A percentile compares a stretch with the other conserved stretches of the same genome.
These are phyloP conservation scores for Philereme transversata DNA, from an alignment of 2,888 invertebrate genomes.

Conservation along the genomic window DNA sequence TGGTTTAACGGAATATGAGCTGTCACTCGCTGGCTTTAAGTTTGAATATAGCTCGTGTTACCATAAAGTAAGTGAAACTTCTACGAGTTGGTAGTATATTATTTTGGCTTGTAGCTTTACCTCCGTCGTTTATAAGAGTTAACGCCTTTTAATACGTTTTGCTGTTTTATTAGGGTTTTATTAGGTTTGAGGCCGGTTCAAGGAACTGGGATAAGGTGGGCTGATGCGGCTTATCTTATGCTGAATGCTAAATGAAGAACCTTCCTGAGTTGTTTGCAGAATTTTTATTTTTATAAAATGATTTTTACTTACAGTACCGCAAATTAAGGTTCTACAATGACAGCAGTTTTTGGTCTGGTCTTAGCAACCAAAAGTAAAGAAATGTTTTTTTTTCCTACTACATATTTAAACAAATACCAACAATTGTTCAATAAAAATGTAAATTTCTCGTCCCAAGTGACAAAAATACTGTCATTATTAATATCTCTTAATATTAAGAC, in stretches of 20 bases:
- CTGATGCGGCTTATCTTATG: background rate
- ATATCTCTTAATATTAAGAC: background rate
- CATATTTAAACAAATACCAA: too few species aligned
- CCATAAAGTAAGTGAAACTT: background rate
- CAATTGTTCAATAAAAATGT: too few species aligned
- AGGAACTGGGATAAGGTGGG: background rate
- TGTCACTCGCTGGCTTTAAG: too few species aligned
- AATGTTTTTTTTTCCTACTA: too few species aligned
- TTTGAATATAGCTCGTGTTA: too few species aligned
- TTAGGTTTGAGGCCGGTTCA: conserved; percentile 13
- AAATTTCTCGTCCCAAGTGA: too few species aligned
- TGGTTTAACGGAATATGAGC: too few species aligned
- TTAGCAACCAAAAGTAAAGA: too few species aligned
- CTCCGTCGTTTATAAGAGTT: conserved; percentile 11
- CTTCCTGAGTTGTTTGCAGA: background rate
- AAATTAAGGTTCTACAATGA: too few species aligned
- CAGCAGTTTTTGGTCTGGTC: too few species aligned
- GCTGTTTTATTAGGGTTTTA: conserved; percentile 24
- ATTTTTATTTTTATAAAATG: background rate
- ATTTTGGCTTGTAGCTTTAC: background rate
- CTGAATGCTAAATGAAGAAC: background rate
- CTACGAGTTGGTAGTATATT: background rate
- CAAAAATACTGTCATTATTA: background rate
- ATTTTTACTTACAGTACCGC: too few species aligned
- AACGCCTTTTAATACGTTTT: conserved; percentile 16